Base-by-base conservation (phyloP, 23 tunicate species). In the Halocynthia aurantium region DNA sequence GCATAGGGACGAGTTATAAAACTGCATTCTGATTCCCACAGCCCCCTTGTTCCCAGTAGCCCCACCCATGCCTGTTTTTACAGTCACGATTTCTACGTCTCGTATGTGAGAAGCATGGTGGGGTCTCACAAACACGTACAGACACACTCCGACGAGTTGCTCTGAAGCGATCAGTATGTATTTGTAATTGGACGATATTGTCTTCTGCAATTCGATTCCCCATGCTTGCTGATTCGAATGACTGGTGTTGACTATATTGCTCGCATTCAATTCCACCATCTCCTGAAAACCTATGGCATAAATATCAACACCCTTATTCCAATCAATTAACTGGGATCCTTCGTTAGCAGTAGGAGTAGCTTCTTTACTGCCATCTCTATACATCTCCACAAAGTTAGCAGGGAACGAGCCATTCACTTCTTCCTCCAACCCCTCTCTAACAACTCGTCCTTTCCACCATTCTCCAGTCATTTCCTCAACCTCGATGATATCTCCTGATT, bases 31-130 rank as follows among this genome's bases (percentile, higher is more conserved):
- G 17, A 96, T 84, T 6, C 83, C 91, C 6, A 96, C 84, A 11
- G 88, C 99, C 8, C 99, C 99, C 63, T 96, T 96, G 87, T 96
- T 96, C 22, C 99, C 99, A 50, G 96, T 76, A 58, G 99, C 70
- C 17, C 96, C 99, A 8, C 95, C 95, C 85, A 96, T 83, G 6
- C 99, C 99, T 52, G 99, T 96, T 72, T 96, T 96, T 11, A 82
- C 82, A 52, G 81, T 85, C 6, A 83, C 60, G 50, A 89, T 62
- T 18, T 96, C 94, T 53, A 96, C 62, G 50, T 96, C 88, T 73
- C 93, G 80, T 58, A 92, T 69, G 44, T 82, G 82, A 6, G 80
- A 53, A 6, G 77, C 81, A 17, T 87, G 76, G 9, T 70, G 69
- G 10, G 76, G 72, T 22, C 80, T 72, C 6, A 86, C 85, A 77